Conservation (phyloP, 2,888 invertebrate species). For the Aelia acuminata region DNA sequence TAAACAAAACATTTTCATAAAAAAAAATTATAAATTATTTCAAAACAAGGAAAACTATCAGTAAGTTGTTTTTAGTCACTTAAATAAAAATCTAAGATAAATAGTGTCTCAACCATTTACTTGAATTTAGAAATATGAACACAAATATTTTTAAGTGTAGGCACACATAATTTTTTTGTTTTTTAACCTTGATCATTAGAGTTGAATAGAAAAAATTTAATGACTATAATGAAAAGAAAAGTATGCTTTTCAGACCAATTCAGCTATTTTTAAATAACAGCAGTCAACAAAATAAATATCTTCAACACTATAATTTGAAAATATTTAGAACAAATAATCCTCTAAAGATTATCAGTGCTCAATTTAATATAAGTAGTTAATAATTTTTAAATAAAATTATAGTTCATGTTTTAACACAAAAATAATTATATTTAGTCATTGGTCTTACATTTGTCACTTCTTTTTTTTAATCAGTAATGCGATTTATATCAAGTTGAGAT, state of each 20-base stretch:
- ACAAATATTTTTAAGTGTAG: slow-evolving; percentile 45
- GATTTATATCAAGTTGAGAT: background rate
- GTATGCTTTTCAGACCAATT: background rate
- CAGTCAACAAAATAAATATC: background rate
- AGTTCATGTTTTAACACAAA: background rate
- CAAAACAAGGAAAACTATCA: background rate
- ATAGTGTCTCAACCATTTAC: slow-evolving; percentile 3
- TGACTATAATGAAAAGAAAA: background rate
- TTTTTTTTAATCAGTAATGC: background rate
- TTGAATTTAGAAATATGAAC: slow-evolving; percentile 44
- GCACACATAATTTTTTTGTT: background rate
- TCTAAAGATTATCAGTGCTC: slow-evolving; percentile 12
- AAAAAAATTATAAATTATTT: background rate
- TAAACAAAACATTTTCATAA: background rate
- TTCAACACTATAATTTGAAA: background rate
- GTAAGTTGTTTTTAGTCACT: background rate
- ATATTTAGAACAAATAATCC: background rate
- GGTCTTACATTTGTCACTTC: background rate
- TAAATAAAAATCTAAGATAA: background rate
- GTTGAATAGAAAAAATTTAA: background rate
- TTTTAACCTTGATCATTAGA: background rate
- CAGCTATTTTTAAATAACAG: background rate
- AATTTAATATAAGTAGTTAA: background rate
- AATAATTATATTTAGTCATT: background rate
- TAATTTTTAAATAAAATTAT: background rate